phyloP scores from a whole-genome alignment of 1,140 invertebrate species.

The Magallana ariakensis region DNA sequence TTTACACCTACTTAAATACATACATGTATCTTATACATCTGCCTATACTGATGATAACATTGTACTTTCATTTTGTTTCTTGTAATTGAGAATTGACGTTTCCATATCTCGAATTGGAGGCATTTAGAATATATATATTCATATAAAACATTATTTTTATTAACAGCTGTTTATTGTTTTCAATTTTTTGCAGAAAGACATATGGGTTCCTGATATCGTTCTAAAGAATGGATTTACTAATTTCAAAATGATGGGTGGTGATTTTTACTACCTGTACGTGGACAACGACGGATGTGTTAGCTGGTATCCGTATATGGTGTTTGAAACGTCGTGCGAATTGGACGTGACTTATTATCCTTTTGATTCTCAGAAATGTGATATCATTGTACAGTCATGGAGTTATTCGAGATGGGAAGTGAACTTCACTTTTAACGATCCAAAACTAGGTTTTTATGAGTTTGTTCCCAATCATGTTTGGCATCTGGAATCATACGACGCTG shows the following conservation, averaged over 20 bases:
- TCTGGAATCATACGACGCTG: not conserved
- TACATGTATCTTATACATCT: no score
- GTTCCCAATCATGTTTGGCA: not conserved
- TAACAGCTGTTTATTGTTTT: no score
- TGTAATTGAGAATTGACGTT: no score
- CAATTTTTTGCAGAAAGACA: not conserved
- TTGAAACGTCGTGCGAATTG: not conserved
- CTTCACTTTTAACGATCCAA: not conserved
- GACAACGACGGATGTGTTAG: not conserved
- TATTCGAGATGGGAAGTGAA: not conserved
- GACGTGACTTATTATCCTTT: slow-evolving; percentile 19
- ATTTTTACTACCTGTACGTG: not conserved
- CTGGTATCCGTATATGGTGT: slow-evolving; percentile 9
- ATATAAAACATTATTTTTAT: no score
- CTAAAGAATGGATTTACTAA: slow-evolving; percentile 1
- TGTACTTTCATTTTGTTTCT: no score
- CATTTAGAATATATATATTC: no score
- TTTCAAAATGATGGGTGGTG: not conserved
- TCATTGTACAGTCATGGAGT: slow-evolving; percentile 8
- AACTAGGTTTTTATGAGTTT: slow-evolving; percentile 18
- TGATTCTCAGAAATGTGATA: not conserved
- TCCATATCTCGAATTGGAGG: no score
- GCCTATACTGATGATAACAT: no score
- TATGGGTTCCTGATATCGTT: slow-evolving; percentile 26
- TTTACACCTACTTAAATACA: no score